phyloP scores from a whole-genome alignment of 1,140 invertebrate species.

The Eriocheir sinensis region DNA sequence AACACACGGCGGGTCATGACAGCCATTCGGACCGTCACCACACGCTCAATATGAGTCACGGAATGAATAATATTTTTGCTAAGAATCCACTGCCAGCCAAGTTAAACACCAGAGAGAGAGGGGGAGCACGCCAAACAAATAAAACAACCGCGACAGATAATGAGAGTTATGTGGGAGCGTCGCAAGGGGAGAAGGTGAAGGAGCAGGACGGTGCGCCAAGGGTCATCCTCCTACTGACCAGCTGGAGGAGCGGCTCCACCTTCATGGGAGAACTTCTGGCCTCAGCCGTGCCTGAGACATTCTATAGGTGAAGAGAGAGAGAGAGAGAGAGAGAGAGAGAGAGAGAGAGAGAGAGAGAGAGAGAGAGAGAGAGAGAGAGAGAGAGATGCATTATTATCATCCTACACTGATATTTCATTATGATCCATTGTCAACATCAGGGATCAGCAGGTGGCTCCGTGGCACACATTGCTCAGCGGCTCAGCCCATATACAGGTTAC shows the following conservation, averaged over 20 bases:
- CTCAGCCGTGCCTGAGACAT: constrained; percentile 31
- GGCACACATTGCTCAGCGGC: too few relatives aligned
- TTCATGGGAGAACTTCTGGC: constrained; percentile 68
- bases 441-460: too few relatives aligned
- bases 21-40: background rate
- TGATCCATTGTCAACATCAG: too few relatives aligned
- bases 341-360: background rate
- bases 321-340: background rate
- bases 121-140: background rate
- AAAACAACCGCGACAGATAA: background rate
- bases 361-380: too few relatives aligned
- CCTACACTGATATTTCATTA: too few relatives aligned
- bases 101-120: background rate
- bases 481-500: too few relatives aligned
- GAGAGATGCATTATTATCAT: too few relatives aligned
- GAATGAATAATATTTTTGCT: background rate
- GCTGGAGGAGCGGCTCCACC: constrained; percentile 71
- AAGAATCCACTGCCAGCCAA: background rate
- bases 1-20: too few relatives aligned
- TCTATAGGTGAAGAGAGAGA: constrained; percentile 65
- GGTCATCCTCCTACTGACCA: constrained; percentile 47
- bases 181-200: background rate
- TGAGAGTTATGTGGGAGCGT: background rate
- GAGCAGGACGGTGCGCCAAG: background rate
- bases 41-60: background rate